Percentiles rank a stretch among this genome's conserved stretches.
phyloP scores from a whole-genome alignment of 2,797 vertebrate genomes.

The Astyanax mexicanus region DNA sequence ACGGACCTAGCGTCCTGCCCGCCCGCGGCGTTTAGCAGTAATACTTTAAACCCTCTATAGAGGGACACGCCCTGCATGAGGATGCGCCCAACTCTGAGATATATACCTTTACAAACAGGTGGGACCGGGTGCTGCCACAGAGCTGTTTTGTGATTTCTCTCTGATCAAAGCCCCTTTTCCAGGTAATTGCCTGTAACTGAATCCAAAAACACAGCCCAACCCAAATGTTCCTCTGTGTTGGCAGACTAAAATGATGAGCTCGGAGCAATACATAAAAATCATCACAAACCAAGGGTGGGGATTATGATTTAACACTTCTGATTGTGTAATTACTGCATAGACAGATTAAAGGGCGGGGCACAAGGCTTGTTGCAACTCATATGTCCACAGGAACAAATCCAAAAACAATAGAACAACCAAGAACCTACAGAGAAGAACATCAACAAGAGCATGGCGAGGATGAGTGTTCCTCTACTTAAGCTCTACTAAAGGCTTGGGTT shows the following conservation, averaged over 20 bases:
- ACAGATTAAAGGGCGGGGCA: conserved; percentile 9
- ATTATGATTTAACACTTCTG: conserved; percentile 35
- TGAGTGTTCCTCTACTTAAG: neutral
- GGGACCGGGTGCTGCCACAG: neutral
- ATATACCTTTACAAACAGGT: conserved; percentile 48
- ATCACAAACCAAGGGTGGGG: neutral
- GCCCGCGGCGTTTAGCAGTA: conserved; percentile 14
- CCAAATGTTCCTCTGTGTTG: conserved; percentile 6
- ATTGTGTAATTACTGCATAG: neutral
- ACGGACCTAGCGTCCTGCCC: conserved; percentile 1
- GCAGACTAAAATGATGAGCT: conserved; percentile 18
- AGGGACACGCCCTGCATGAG: conserved; percentile 26
- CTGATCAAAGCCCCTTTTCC: conserved; percentile 22
- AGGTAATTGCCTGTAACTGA: conserved; percentile 34
- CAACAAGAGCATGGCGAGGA: neutral
- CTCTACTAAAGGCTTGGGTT: neutral
- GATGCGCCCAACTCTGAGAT: conserved; percentile 22
- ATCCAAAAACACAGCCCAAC: conserved; percentile 28
- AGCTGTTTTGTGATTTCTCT: neutral
- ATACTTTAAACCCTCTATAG: conserved; percentile 7
- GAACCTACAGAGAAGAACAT: neutral
- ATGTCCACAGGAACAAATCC: neutral
- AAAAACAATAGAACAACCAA: neutral
- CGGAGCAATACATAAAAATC: conserved; percentile 2
- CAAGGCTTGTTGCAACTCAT: conserved; percentile 41